Evolutionary conservation across 1,140 invertebrate species (phyloP).

Genomic region (Trichoplusia ni): DNA sequence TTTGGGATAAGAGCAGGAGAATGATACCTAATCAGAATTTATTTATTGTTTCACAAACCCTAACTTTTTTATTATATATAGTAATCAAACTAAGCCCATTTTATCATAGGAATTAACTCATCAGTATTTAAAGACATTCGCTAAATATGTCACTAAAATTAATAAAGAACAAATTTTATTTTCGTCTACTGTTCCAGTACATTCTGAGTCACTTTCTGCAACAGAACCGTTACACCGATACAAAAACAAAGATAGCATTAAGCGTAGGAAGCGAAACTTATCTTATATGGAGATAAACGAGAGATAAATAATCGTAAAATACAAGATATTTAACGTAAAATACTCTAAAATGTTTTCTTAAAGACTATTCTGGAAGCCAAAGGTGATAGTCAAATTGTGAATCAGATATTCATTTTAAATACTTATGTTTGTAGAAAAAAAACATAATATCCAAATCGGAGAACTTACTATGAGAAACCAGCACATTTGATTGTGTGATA

Average conservation of each 20-base stretch:
- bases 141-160: not conserved
- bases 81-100: not conserved
- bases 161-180: not conserved
- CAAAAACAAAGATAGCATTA: slow-evolving; percentile 8
- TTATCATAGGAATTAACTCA: not conserved
- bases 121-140: not conserved
- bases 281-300: slow-evolving; percentile 15
- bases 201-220: slow-evolving; percentile 12
- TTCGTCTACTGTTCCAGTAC: not conserved
- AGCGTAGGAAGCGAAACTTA: slow-evolving; percentile 9
- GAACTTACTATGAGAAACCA: too few relatives aligned
- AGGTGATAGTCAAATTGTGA: too few relatives aligned
- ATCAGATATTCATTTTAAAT: too few relatives aligned
- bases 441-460: too few relatives aligned
- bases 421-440: too few relatives aligned
- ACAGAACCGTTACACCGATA: not conserved
- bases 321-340: not conserved
- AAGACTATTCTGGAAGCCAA: too few relatives aligned
- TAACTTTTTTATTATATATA: too few relatives aligned
- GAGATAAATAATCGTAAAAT: slow-evolving; percentile 15
- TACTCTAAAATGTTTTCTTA: not conserved
- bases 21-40: too few relatives aligned
- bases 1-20: too few relatives aligned
- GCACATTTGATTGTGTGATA: too few relatives aligned
- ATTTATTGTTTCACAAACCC: too few relatives aligned